phyloP scores from a whole-genome alignment of 2,888 invertebrate species.

The Leptogaster cylindrica region DNA sequence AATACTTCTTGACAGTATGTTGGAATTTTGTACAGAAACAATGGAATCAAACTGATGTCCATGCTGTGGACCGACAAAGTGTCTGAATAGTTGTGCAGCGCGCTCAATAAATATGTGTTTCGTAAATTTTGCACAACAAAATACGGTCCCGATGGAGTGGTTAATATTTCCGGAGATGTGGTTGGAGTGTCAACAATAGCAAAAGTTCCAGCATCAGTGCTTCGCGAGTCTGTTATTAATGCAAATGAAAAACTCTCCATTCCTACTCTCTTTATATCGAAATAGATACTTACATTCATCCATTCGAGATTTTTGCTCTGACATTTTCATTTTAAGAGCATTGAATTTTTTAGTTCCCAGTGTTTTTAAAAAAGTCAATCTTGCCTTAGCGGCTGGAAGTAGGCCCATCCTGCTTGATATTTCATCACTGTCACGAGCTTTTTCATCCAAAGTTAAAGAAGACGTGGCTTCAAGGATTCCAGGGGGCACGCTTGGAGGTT shows the following conservation, averaged over 20 bases:
- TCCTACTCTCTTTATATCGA: neutral
- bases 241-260: conserved; percentile 48
- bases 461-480: conserved; percentile 1
- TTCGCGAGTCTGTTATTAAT: conserved; percentile 58
- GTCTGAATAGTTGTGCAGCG: conserved; percentile 58
- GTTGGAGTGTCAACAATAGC: conserved; percentile 60
- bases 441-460: neutral
- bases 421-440: conserved; percentile 49
- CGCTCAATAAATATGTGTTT: conserved; percentile 60
- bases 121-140: conserved; percentile 60
- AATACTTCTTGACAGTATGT: conserved; percentile 68
- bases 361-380: conserved; percentile 70
- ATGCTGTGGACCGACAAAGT: conserved; percentile 68
- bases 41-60: conserved; percentile 70
- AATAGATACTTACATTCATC: conserved; percentile 58
- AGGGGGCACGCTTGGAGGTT: conserved; percentile 3
- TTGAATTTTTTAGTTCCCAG: conserved; percentile 73
- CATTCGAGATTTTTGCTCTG: conserved; percentile 60
- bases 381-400: conserved; percentile 63
- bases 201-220: conserved; percentile 55
- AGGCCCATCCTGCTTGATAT: conserved; percentile 52
- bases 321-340: conserved; percentile 69
- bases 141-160: conserved; percentile 58
- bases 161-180: conserved; percentile 59
- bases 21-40: conserved; percentile 74